Conservation (phyloP, 2,888 invertebrate species). For the Steromphala cineraria region DNA sequence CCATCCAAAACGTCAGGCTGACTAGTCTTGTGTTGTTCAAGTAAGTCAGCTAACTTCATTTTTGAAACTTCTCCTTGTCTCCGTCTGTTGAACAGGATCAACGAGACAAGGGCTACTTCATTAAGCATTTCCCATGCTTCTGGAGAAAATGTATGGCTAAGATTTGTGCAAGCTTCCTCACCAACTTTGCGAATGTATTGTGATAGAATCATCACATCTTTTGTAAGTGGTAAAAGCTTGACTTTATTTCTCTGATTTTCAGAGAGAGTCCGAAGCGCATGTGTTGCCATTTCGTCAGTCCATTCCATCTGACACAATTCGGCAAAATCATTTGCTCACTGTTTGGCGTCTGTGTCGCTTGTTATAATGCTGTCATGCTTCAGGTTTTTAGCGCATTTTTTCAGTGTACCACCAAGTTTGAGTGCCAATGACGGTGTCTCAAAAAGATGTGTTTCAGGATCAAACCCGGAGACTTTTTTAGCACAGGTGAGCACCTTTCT, state of each 20-base stretch:
- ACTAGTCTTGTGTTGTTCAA: not conserved
- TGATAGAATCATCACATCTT: not conserved
- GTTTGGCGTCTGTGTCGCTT: not conserved
- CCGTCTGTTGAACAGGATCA: slow-evolving; percentile 21
- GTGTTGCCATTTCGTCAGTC: not conserved
- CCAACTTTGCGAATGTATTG: not conserved
- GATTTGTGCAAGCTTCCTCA: not conserved
- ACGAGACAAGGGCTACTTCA: not conserved
- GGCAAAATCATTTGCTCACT: not conserved
- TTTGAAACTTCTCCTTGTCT: slow-evolving; percentile 22
- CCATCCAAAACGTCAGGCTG: not conserved
- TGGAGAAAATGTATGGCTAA: not conserved
- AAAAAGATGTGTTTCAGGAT: not conserved
- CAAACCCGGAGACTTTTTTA: not conserved
- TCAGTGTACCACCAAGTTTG: not conserved
- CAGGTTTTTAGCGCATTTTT: not conserved
- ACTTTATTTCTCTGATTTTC: not conserved
- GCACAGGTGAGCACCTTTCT: not conserved
- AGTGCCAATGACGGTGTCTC: not conserved
- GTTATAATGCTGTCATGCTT: not conserved
- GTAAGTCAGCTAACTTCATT: not conserved
- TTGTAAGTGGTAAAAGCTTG: not conserved
- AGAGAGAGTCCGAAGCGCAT: not conserved
- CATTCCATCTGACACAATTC: not conserved
- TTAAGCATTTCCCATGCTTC: not conserved